Conservation (phyloP, 1,140 invertebrate genomes). For the Pogonognathellus flavescens region DNA sequence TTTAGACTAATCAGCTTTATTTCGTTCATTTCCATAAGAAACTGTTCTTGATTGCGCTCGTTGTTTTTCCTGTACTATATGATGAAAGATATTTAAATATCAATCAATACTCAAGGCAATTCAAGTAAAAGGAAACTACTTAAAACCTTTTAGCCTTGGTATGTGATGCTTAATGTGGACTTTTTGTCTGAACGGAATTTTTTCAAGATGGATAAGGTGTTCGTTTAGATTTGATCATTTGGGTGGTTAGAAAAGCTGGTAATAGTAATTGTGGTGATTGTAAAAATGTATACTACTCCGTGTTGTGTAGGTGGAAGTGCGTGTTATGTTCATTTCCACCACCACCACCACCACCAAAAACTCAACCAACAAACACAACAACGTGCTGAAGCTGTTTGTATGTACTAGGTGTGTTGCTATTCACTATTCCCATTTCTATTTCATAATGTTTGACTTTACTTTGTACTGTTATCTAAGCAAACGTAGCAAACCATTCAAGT, state of each 20-base stretch:
- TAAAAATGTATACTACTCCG: neutral
- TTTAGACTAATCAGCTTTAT: constrained; percentile 21
- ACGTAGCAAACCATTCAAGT: constrained; percentile 1
- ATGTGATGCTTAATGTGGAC: neutral
- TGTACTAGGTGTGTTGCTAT: neutral
- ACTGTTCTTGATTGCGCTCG: constrained; percentile 31
- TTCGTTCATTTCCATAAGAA: constrained; percentile 49
- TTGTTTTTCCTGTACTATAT: constrained; percentile 2
- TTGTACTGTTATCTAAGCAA: neutral
- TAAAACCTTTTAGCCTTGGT: constrained; percentile 41
- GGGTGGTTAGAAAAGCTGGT: neutral
- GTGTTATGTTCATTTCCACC: neutral
- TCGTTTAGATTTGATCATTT: constrained; percentile 12
- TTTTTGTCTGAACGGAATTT: constrained; percentile 10
- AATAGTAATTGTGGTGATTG: neutral
- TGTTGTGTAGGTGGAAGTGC: constrained; percentile 22
- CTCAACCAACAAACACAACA: neutral
- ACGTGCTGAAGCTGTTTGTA: neutral
- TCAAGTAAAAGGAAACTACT: constrained; percentile 34
- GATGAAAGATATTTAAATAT: constrained; percentile 32
- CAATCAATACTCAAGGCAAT: constrained; percentile 34
- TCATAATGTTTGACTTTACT: constrained; percentile 31
- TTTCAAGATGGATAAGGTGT: neutral
- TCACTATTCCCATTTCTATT: neutral
- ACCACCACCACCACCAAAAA: no score